phyloP scores from a whole-genome alignment of 2,113 vertebrate species.

The Procavia capensis region DNA sequence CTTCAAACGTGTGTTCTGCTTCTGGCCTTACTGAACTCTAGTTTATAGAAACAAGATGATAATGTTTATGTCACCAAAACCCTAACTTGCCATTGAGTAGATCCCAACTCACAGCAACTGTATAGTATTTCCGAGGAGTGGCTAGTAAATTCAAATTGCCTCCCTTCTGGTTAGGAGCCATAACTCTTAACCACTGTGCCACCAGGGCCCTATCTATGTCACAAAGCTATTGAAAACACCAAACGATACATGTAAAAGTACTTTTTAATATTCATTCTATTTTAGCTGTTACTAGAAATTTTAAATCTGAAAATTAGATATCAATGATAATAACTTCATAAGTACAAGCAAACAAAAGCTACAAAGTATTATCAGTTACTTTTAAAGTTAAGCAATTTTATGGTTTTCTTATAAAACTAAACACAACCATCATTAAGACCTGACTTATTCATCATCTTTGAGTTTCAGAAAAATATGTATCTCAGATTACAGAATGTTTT shows the following conservation, averaged over 20 bases:
- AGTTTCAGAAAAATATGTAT: conserved; percentile 35
- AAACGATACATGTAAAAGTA: background rate
- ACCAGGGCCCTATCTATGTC: background rate
- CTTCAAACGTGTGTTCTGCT: background rate
- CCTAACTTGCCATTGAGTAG: no score
- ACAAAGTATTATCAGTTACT: background rate
- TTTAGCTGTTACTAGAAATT: conserved; percentile 12
- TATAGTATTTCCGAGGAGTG: no score
- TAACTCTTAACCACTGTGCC: no score
- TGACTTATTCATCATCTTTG: conserved; percentile 19
- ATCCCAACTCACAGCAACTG: no score
- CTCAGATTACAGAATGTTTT: conserved; percentile 46
- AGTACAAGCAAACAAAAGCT: background rate
- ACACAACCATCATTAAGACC: background rate
- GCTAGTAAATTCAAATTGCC: no score
- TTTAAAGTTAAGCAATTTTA: background rate
- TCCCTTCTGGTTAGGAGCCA: no score
- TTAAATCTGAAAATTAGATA: background rate
- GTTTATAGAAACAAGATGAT: background rate
- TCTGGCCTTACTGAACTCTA: background rate
- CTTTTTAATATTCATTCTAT: background rate
- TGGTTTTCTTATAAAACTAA: conserved; percentile 19
- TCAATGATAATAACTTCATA: background rate
- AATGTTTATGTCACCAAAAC: background rate
- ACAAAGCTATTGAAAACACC: background rate